Evolutionary conservation across 2,113 vertebrate species (phyloP).

Genomic region (Uria lomvia): DNA sequence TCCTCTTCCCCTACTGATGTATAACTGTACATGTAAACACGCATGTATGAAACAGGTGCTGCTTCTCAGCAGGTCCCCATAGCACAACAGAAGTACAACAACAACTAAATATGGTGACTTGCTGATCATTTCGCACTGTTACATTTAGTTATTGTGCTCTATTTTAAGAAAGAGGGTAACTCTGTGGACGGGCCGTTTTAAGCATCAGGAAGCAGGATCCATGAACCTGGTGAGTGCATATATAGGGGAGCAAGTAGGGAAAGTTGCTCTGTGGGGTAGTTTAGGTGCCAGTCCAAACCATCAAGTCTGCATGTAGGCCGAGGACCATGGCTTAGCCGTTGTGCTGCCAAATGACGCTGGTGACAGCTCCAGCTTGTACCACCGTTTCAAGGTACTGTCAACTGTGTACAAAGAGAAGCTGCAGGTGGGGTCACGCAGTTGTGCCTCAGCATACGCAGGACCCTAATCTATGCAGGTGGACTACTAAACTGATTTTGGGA

Average conservation of each 20-base stretch:
- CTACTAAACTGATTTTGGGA: background rate
- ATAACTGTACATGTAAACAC: background rate
- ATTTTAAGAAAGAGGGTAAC: background rate
- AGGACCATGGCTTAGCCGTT: background rate
- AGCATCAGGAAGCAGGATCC: background rate
- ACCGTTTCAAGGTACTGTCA: background rate
- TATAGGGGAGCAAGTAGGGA: background rate
- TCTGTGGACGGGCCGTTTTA: background rate
- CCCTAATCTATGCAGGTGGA: background rate
- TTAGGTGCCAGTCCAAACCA: background rate
- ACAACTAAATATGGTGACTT: background rate
- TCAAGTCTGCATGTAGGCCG: background rate
- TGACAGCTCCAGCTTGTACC: background rate
- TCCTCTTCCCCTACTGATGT: background rate
- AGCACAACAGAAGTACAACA: rapidly evolving
- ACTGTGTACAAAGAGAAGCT: background rate
- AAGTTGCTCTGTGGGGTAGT: background rate
- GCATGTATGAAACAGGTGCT: background rate
- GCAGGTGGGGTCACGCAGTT: background rate
- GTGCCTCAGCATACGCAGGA: background rate
- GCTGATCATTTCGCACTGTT: background rate
- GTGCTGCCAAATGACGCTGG: background rate
- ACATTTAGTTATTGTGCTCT: background rate
- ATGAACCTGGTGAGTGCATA: background rate
- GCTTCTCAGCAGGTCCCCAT: background rate